phyloP scores from a whole-genome alignment of 2,888 invertebrate genomes.

The Dioctria rufipes region DNA sequence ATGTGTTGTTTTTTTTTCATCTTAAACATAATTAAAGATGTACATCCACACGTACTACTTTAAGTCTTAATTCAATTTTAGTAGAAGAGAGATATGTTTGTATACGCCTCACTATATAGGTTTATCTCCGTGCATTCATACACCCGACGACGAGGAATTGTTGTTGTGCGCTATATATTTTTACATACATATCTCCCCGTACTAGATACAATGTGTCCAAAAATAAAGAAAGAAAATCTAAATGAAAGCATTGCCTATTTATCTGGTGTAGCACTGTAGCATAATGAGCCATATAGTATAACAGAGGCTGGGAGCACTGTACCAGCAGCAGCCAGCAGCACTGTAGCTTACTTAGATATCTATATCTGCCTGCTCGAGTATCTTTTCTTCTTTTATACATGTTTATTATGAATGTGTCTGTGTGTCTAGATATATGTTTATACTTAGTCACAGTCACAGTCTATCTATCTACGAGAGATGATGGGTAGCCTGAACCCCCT shows the following conservation, averaged over 20 bases:
- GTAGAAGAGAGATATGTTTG: background rate
- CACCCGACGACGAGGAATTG: no score
- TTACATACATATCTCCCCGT: background rate
- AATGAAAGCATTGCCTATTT: constrained; percentile 51
- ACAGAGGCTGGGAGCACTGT: no score
- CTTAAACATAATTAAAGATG: constrained; percentile 42
- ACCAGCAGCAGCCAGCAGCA: background rate
- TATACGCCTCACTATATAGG: no score
- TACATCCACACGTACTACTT: constrained; percentile 28
- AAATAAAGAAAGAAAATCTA: constrained; percentile 45
- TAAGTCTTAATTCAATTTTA: constrained; percentile 35
- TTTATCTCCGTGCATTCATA: no score
- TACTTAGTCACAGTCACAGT: no score
- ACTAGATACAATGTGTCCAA: constrained; percentile 43
- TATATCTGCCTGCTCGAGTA: constrained; percentile 28
- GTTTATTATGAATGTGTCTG: constrained; percentile 42
- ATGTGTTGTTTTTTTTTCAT: background rate
- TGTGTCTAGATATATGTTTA: background rate
- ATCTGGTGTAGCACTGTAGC: constrained; percentile 32
- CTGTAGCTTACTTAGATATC: constrained; percentile 12
- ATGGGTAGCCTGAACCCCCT: background rate
- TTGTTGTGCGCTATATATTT: background rate
- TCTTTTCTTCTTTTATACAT: constrained; percentile 30
- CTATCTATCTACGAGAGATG: no score
- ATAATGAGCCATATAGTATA: constrained; percentile 46